These are phyloP conservation scores for Sinocyclocheilus maitianheensis DNA, from an alignment of 2,113 vertebrate genomes.

Conservation along the genomic window DNA sequence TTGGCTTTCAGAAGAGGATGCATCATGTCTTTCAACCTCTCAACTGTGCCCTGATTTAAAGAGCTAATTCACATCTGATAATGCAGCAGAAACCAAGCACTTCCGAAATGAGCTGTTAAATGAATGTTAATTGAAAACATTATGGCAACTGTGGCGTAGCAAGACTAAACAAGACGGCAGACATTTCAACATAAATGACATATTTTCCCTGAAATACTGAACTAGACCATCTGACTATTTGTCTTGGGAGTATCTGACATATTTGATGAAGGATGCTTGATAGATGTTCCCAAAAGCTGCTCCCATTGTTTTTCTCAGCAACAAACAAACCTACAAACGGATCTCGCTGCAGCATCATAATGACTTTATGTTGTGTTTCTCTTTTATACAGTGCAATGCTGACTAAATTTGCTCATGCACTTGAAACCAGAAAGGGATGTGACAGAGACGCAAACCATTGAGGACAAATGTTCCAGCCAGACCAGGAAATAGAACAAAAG, in stretches of 20 bases:
- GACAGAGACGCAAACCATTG: background rate
- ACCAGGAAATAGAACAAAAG: background rate
- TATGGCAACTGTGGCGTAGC: background rate
- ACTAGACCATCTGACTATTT: background rate
- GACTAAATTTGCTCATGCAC: background rate
- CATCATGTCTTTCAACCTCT: background rate
- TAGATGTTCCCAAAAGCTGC: conserved; percentile 5
- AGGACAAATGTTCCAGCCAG: background rate
- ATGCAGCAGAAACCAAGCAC: conserved; percentile 2
- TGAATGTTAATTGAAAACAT: background rate
- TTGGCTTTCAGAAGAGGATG: background rate
- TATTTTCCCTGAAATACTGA: background rate
- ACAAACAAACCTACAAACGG: conserved; percentile 19
- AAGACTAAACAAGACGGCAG: background rate
- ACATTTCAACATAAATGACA: background rate
- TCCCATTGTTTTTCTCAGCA: background rate
- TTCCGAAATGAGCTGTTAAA: background rate
- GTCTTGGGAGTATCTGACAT: background rate
- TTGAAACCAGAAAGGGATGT: background rate
- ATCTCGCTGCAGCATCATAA: background rate
- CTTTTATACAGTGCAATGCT: background rate
- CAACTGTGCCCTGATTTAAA: background rate
- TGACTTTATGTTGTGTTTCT: background rate
- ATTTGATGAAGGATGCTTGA: background rate
- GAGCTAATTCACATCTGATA: background rate